phyloP scores from a whole-genome alignment of 2,797 vertebrate species.

The Acrocephalus scirpaceus region DNA sequence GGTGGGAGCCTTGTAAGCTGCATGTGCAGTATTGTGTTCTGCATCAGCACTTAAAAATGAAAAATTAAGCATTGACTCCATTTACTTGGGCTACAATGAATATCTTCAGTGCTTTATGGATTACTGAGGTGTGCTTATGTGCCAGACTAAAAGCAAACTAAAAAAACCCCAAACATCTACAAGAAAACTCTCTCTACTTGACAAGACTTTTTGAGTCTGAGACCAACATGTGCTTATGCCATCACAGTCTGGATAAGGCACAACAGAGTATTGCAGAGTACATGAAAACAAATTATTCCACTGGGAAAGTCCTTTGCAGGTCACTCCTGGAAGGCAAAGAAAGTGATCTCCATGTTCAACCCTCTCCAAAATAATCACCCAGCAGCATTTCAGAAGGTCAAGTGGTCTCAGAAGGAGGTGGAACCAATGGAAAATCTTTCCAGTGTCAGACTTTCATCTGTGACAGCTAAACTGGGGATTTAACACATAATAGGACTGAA shows the following conservation, averaged over 20 bases:
- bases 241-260: background rate
- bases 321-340: background rate
- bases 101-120: background rate
- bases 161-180: background rate
- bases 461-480: background rate
- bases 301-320: background rate
- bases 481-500: background rate
- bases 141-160: background rate
- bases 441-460: background rate
- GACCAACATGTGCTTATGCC: background rate
- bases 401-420: background rate
- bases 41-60: slow-evolving; percentile 49
- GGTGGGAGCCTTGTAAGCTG: slow-evolving; percentile 16
- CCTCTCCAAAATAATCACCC: background rate
- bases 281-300: background rate
- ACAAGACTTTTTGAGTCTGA: background rate
- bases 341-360: background rate
- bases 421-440: background rate
- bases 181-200: background rate
- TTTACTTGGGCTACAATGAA: background rate
- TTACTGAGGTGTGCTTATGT: background rate
- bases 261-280: background rate
- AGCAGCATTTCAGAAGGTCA: background rate
- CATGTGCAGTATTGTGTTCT: slow-evolving; percentile 1
- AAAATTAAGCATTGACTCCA: slow-evolving; percentile 8